Evolutionary conservation across 2,797 vertebrate species (phyloP).

Genomic region (Chrosomus eos): DNA sequence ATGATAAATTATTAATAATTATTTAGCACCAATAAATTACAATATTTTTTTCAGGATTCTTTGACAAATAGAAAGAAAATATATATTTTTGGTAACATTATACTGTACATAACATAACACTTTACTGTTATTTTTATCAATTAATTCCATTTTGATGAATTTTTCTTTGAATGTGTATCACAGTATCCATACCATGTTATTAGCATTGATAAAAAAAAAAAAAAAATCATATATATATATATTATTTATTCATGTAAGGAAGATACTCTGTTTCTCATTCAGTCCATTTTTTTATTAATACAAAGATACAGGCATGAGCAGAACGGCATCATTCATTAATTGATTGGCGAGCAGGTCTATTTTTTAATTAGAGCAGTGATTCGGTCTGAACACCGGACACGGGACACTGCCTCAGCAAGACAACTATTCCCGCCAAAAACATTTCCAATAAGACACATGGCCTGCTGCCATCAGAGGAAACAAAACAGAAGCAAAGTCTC

Average conservation of each 20-base stretch:
- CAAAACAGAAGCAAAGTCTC: constrained; percentile 23
- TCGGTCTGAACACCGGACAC: constrained; percentile 18
- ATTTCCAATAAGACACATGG: constrained; percentile 49
- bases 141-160: not conserved
- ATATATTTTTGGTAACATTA: not conserved
- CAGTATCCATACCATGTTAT: not conserved
- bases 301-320: not conserved
- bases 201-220: not conserved
- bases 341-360: constrained; percentile 2
- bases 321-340: constrained; percentile 35
- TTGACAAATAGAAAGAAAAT: not conserved
- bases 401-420: constrained; percentile 34
- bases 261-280: too few relatives aligned
- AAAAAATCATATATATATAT: not conserved
- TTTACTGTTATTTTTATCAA: not conserved
- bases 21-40: too few relatives aligned
- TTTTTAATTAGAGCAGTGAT: constrained; percentile 50
- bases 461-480: constrained; percentile 28
- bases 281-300: too few relatives aligned
- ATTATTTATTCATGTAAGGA: not conserved
- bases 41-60: not conserved
- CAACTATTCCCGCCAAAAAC: constrained; percentile 48
- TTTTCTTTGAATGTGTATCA: not conserved
- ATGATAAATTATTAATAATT: too few relatives aligned
- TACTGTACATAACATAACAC: too few relatives aligned